Percentiles rank a stretch among this genome's conserved stretches.
Evolutionary conservation across 2,797 vertebrate species (phyloP).

Genomic region (Tauraco hartlaubi): DNA sequence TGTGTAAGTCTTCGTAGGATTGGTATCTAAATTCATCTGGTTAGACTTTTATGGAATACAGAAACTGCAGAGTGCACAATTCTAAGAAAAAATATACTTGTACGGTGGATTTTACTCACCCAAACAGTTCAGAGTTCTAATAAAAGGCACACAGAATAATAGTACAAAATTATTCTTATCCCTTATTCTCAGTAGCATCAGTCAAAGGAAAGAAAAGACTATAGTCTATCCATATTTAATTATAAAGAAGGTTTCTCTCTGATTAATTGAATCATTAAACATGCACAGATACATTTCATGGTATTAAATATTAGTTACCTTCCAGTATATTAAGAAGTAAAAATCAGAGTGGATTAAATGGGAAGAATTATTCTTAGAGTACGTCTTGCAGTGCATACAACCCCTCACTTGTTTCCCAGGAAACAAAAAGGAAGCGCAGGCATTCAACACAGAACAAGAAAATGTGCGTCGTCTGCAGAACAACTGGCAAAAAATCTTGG

Average conservation of each 20-base stretch:
- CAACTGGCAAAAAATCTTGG: constrained; percentile 23
- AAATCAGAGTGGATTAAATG: constrained; percentile 61
- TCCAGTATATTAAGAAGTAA: constrained; percentile 72
- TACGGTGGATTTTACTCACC: constrained; percentile 9
- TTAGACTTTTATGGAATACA: constrained; percentile 54
- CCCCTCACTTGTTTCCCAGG: constrained; percentile 72
- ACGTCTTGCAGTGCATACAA: constrained; percentile 11
- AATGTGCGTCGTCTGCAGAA: constrained; percentile 55
- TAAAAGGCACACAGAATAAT: constrained; percentile 66
- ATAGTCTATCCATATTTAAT: constrained; percentile 78
- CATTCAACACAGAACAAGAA: constrained; percentile 66
- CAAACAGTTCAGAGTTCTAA: constrained; percentile 64
- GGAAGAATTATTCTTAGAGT: constrained; percentile 56
- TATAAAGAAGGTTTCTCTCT: constrained; percentile 75
- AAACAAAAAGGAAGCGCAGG: constrained; percentile 69
- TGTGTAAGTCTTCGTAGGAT: accelerated
- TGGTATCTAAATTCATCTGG: constrained; percentile 46
- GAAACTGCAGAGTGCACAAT: constrained; percentile 7
- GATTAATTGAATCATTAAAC: constrained; percentile 80
- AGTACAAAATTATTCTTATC: constrained; percentile 68
- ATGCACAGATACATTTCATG: constrained; percentile 76
- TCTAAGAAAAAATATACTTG: constrained; percentile 15
- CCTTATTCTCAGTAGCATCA: constrained; percentile 70
- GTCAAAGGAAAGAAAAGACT: constrained; percentile 70
- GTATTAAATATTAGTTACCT: constrained; percentile 77